Evolutionary conservation across 2,113 vertebrate species (phyloP), one percentile per base, ranked within the genome.

Genomic region (Thamnophis sirtalis): DNA sequence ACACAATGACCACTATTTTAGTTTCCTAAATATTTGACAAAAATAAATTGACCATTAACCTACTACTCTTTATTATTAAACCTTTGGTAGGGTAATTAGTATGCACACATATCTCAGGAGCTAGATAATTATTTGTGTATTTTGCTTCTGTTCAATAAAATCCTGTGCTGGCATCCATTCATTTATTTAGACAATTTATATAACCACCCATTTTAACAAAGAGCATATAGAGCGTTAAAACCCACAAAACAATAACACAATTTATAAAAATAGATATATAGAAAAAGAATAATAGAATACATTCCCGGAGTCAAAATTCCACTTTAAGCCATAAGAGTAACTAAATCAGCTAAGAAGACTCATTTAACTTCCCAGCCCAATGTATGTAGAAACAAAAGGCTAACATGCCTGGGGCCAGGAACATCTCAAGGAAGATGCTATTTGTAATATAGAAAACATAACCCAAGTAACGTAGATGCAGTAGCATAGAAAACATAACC

Each of bases 1-100:
- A 90, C 3, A 90, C 93, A 94, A 92, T 22, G 90, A 22, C 56
- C 24, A 88, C 89, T 92, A 85, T 94, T 93, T 92, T 55, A 89
- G 50, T 10, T 0, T 9, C 92, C 86, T 88, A 10, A 33, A 68
- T 88, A 73, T 92, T 89, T 94, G 89, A 88, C 87, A 87, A 84
- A 94, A 51, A 93, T 94, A 95, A 95, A 33, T 11, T 0, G 56
- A n/a, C 9, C 86, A 92, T 92, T 51, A 94, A 22, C 50, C 33
- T 93, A n/a, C 38, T 92, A 48, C 24, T 0, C 0, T 84, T 58
- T 58, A 48, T 1, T 73, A 24, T 58, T 63, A 58, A 60, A 56
- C 26, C 80, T 94, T 95, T 94, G 85, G 89, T 88, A 93, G 33
- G 51, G 0, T 92, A 87, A 93, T 85, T 49, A 92, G 0, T 90